Evolutionary conservation across 2,113 vertebrate genomes (phyloP).

Genomic region (Pycnonotus jocosus): DNA sequence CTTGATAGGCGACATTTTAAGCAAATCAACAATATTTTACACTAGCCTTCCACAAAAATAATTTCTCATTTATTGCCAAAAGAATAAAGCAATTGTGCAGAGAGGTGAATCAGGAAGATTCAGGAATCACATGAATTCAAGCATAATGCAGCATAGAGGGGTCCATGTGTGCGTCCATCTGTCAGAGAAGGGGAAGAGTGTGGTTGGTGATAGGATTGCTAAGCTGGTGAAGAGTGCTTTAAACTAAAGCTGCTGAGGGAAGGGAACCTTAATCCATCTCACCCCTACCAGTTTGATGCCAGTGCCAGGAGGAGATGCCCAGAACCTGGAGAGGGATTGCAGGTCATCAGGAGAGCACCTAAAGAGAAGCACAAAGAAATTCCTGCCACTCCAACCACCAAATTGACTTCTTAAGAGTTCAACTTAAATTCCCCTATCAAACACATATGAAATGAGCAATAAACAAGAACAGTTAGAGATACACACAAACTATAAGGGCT

Average conservation of each 20-base stretch:
- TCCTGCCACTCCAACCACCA: background rate
- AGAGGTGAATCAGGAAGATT: background rate
- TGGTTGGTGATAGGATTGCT: background rate
- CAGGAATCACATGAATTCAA: background rate
- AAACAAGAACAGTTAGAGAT: background rate
- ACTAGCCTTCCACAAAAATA: background rate
- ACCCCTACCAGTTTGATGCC: background rate
- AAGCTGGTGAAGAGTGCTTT: background rate
- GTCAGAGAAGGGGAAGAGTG: background rate
- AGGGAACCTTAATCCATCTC: background rate
- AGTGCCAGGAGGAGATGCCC: background rate
- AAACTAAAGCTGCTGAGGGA: background rate
- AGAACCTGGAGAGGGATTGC: background rate
- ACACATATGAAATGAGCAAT: background rate
- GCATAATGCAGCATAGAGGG: background rate
- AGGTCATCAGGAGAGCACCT: background rate
- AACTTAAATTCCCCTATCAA: background rate
- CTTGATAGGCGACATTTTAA: background rate
- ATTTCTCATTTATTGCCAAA: background rate
- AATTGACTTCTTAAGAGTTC: background rate
- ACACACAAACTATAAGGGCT: background rate
- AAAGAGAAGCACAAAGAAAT: background rate
- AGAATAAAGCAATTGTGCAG: background rate
- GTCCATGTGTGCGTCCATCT: background rate
- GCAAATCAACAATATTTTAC: background rate